Percentiles rank a stretch among this genome's conserved stretches.
These are phyloP conservation scores for Dromiciops gliroides DNA, from an alignment of 2,113 vertebrate species.

Conservation along the genomic window DNA sequence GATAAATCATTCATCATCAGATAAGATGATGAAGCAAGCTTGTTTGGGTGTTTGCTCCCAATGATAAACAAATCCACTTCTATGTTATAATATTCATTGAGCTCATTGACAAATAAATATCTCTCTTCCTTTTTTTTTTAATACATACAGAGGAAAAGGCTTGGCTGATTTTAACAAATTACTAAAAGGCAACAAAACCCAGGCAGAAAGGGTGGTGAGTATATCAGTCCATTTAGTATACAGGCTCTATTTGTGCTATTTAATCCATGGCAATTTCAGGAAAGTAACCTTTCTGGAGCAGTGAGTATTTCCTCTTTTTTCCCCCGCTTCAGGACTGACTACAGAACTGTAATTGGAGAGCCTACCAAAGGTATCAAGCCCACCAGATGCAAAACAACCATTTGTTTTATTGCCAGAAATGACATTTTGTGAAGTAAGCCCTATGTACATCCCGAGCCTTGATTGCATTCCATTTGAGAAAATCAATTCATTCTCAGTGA, in stretches of 20 bases:
- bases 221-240: slow-evolving; percentile 50
- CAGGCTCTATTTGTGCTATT: slow-evolving; percentile 42
- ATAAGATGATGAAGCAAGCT: slow-evolving; percentile 74
- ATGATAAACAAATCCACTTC: slow-evolving; percentile 79
- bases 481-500: slow-evolving; percentile 70
- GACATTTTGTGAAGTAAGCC: slow-evolving; percentile 72
- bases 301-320: slow-evolving; percentile 28
- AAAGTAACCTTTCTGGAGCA: slow-evolving; percentile 37
- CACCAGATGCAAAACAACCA: slow-evolving; percentile 35
- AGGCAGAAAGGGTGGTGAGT: slow-evolving; percentile 19
- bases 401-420: slow-evolving; percentile 77
- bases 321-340: slow-evolving; percentile 53
- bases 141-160: slow-evolving; percentile 25
- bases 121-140: slow-evolving; percentile 14
- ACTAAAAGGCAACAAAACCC: slow-evolving; percentile 45
- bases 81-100: slow-evolving; percentile 73
- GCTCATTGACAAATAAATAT: slow-evolving; percentile 79
- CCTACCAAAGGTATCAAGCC: slow-evolving; percentile 13
- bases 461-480: slow-evolving; percentile 55
- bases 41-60: slow-evolving; percentile 75
- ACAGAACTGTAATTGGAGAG: slow-evolving; percentile 40
- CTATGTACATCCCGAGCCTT: slow-evolving; percentile 45
- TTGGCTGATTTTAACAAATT: slow-evolving; percentile 55
- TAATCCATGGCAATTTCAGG: slow-evolving; percentile 56
- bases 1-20: slow-evolving; percentile 82